A percentile compares a stretch with the other conserved stretches of the same genome.
These are phyloP conservation scores for Empis stercorea DNA, from an alignment of 2,888 invertebrate species.

Conservation along the genomic window DNA sequence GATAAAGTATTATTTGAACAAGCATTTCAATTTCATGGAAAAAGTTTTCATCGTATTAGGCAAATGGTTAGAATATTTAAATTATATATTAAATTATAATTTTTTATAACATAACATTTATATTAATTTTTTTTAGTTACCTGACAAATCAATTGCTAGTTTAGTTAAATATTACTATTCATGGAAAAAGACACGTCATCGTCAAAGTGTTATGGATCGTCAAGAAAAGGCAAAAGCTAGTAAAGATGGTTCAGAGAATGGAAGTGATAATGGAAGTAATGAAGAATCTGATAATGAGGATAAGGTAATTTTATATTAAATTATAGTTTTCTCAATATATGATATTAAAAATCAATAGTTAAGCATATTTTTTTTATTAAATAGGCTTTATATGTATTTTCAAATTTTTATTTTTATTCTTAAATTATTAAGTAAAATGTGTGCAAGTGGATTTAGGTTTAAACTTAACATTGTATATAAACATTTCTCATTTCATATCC, in stretches of 20 bases:
- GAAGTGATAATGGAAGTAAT: conserved; percentile 69
- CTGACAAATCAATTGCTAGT: conserved; percentile 92
- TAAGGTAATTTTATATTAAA: conserved; percentile 68
- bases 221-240: conserved; percentile 44
- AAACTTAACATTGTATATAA: neutral
- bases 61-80: conserved; percentile 70
- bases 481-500: neutral
- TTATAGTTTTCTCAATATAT: too few species aligned
- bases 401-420: neutral
- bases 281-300: conserved; percentile 84
- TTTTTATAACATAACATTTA: neutral
- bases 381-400: neutral
- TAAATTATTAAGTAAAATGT: neutral
- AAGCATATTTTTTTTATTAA: neutral
- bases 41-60: conserved; percentile 91
- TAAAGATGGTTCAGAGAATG: conserved; percentile 59
- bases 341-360: too few species aligned
- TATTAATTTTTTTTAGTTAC: conserved; percentile 49
- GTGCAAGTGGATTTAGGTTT: neutral
- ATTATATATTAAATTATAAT: too few species aligned
- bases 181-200: conserved; percentile 91
- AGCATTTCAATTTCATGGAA: conserved; percentile 96
- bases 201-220: conserved; percentile 88
- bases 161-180: conserved; percentile 96
- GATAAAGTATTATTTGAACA: conserved; percentile 97